A percentile compares a stretch with the other conserved stretches of the same genome.
Evolutionary conservation across 2,113 vertebrate species (phyloP).

Genomic region (Gobiocypris rarus): DNA sequence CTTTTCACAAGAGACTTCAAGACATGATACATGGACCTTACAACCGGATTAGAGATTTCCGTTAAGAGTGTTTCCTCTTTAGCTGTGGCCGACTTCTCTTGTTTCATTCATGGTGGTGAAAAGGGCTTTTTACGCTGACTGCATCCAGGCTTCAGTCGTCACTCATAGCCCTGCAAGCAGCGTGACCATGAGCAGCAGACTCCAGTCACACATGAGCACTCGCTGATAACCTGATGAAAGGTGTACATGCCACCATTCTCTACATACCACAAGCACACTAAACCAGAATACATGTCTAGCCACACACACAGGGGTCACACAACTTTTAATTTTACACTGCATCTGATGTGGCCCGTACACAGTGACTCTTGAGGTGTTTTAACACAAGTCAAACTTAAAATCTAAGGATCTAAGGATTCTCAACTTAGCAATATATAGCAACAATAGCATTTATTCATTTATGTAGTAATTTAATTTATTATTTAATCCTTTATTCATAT

Average conservation of each 20-base stretch:
- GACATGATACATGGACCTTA: constrained; percentile 5
- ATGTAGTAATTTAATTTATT: no score
- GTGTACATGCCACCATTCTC: constrained; percentile 14
- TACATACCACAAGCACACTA: constrained; percentile 49
- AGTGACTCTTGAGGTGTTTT: no score
- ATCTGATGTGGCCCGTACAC: background rate
- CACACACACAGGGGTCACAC: background rate
- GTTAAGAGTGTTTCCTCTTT: constrained; percentile 34
- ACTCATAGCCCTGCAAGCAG: constrained; percentile 35
- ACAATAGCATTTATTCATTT: no score
- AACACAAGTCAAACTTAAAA: background rate
- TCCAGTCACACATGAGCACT: constrained; percentile 58
- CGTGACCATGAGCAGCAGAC: constrained; percentile 7
- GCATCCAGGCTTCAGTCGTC: constrained; percentile 49
- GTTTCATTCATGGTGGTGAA: constrained; percentile 49
- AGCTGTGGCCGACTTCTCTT: constrained; percentile 28
- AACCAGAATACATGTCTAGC: background rate
- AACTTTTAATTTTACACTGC: background rate
- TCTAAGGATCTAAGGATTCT: no score
- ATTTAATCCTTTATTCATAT: no score
- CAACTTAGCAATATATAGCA: no score
- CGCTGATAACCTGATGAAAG: constrained; percentile 63
- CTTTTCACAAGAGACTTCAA: constrained; percentile 16
- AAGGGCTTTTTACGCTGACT: constrained; percentile 37
- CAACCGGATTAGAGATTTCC: constrained; percentile 27